phyloP scores from a whole-genome alignment of 2,113 vertebrate genomes.

The Numida meleagris region DNA sequence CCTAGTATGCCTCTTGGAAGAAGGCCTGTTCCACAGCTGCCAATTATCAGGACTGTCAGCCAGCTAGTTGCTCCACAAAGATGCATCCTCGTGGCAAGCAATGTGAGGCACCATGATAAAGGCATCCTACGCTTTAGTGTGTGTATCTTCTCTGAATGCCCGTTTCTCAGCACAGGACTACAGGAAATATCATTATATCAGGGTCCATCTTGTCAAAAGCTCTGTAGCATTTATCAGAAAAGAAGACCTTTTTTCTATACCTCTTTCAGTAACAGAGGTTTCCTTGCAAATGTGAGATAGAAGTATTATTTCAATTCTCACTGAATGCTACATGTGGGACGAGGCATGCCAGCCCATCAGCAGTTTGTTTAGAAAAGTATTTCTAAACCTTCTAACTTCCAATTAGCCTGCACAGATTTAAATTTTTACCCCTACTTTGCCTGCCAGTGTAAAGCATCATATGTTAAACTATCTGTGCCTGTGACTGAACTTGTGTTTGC shows the following conservation, averaged over 20 bases:
- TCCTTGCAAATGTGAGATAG: background rate
- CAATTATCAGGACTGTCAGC: background rate
- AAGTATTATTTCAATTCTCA: background rate
- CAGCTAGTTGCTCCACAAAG: background rate
- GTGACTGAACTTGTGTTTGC: background rate
- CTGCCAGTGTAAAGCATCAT: background rate
- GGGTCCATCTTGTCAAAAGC: background rate
- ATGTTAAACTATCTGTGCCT: background rate
- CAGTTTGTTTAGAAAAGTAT: background rate
- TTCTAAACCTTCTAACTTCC: background rate
- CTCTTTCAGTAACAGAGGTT: background rate
- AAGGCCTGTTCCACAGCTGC: background rate
- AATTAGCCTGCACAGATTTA: background rate
- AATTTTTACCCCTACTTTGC: background rate
- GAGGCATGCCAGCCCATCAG: background rate
- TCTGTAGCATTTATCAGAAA: background rate
- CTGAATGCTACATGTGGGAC: background rate
- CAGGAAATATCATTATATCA: background rate
- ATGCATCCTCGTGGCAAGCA: rapidly evolving
- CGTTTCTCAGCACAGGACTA: background rate
- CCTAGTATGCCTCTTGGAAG: background rate
- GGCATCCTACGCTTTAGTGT: background rate
- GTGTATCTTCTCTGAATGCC: background rate
- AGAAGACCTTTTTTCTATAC: background rate
- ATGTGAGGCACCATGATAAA: background rate